phyloP scores from a whole-genome alignment of 2,113 vertebrate species.

The Thalassarche chlororhynchos region DNA sequence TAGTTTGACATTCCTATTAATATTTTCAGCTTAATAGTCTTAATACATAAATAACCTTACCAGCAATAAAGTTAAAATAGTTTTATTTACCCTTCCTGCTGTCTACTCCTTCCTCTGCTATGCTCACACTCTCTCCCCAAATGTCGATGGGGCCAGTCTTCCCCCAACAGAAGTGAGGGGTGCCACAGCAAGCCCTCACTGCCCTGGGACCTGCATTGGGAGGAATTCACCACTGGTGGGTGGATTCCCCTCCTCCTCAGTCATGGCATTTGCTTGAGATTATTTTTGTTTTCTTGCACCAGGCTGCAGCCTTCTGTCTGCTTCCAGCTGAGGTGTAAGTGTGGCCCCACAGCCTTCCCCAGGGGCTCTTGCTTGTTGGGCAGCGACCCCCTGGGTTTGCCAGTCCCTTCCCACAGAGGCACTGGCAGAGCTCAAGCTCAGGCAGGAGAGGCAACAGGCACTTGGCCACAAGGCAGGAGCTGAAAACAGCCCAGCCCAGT shows the following conservation, averaged over 20 bases:
- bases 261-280: neutral
- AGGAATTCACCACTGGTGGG: neutral
- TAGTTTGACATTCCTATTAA: neutral
- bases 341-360: neutral
- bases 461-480: neutral
- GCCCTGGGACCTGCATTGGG: too few species aligned
- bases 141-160: neutral
- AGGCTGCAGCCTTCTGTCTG: neutral
- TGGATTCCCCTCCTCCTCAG: neutral
- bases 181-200: neutral
- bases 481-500: neutral
- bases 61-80: neutral
- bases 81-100: neutral
- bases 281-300: neutral
- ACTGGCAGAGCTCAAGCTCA: neutral
- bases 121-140: neutral
- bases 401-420: neutral
- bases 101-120: neutral
- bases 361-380: neutral
- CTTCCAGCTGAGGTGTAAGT: neutral
- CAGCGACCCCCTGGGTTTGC: neutral
- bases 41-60: neutral
- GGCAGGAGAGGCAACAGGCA: neutral
- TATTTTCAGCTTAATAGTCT: neutral
- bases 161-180: neutral